Conservation (phyloP, 1,140 invertebrate species). For the Argopecten irradians region DNA sequence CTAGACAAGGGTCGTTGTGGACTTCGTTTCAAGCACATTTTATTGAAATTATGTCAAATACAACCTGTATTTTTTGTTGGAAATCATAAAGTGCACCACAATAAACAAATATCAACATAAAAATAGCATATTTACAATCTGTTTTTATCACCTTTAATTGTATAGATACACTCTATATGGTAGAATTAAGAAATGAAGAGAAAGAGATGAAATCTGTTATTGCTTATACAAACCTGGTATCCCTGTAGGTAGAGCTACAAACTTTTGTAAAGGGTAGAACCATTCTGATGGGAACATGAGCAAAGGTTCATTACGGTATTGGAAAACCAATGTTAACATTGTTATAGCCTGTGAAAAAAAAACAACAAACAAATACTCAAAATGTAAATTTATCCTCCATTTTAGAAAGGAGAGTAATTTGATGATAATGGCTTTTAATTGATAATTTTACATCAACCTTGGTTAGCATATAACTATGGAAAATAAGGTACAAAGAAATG, state of each 20-base stretch:
- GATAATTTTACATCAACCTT: not conserved
- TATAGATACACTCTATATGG: not conserved
- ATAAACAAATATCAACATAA: too few species aligned
- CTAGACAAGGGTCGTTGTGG: too few species aligned
- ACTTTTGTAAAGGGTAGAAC: constrained; percentile 61
- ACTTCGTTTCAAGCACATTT: too few species aligned
- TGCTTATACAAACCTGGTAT: constrained; percentile 53
- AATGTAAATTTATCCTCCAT: not conserved
- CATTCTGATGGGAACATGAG: constrained; percentile 53
- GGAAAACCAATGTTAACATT: constrained; percentile 58
- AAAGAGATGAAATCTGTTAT: not conserved
- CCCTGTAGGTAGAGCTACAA: constrained; percentile 69
- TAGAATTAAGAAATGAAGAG: not conserved
- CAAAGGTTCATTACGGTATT: constrained; percentile 58
- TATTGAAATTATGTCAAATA: too few species aligned
- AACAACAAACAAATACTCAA: too few species aligned
- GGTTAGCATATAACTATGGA: too few species aligned
- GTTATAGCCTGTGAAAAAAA: constrained; percentile 53
- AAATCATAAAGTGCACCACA: too few species aligned
- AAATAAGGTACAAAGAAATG: too few species aligned
- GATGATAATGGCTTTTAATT: not conserved
- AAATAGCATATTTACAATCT: too few species aligned
- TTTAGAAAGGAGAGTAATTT: not conserved
- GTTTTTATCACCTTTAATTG: too few species aligned
- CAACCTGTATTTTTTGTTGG: too few species aligned